Conservation (phyloP, 2,888 invertebrate species). For the Pseudoips prasinana region DNA sequence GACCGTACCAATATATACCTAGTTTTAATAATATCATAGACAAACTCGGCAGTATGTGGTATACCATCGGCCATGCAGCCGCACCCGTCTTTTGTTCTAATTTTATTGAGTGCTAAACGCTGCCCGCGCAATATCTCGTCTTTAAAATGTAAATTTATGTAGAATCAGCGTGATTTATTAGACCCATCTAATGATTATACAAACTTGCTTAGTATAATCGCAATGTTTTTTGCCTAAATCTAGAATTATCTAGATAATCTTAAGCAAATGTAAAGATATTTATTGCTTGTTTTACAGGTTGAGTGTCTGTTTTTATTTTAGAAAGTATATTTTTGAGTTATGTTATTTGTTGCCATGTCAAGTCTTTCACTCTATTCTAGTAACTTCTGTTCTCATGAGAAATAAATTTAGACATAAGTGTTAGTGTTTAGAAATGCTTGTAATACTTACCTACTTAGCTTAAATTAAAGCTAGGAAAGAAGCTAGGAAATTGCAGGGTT, state of each 20-base stretch:
- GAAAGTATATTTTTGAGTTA: constrained; percentile 36
- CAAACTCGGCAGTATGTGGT: too few relatives aligned
- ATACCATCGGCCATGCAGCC: constrained; percentile 31
- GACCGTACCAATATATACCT: too few relatives aligned
- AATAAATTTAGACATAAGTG: too few relatives aligned
- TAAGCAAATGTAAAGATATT: constrained; percentile 33
- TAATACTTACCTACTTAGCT: too few relatives aligned
- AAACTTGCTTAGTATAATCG: constrained; percentile 47
- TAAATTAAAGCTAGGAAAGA: too few relatives aligned
- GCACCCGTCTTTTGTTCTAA: constrained; percentile 56
- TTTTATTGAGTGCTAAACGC: constrained; percentile 61
- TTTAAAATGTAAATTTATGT: constrained; percentile 71
- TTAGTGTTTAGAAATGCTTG: too few relatives aligned
- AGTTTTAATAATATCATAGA: too few relatives aligned
- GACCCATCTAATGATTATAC: constrained; percentile 48
- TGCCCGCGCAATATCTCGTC: constrained; percentile 39
- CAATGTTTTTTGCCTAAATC: constrained; percentile 15
- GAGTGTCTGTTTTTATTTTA: constrained; percentile 26
- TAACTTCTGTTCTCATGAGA: too few relatives aligned
- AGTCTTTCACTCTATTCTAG: too few relatives aligned
- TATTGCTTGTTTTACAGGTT: constrained; percentile 16
- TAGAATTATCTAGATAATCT: constrained; percentile 28
- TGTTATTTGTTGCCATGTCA: too few relatives aligned
- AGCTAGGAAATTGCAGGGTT: too few relatives aligned
- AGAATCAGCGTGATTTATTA: constrained; percentile 63